phyloP scores from a whole-genome alignment of 2,888 invertebrate species.

The Caenorhabditis sinica region DNA sequence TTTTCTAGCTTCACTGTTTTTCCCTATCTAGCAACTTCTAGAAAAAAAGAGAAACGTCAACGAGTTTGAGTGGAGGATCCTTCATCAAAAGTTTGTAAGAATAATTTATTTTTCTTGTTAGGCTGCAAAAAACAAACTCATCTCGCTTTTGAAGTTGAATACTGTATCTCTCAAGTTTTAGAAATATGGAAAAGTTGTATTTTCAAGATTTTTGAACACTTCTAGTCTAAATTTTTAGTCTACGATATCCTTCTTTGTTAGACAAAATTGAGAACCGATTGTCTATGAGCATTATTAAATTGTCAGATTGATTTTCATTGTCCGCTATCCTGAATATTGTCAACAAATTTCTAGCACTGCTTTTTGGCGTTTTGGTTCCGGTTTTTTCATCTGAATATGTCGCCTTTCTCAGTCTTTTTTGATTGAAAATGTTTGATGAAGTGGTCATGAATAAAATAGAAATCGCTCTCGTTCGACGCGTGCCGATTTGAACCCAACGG shows the following conservation, averaged over 20 bases:
- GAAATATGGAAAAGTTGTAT: neutral
- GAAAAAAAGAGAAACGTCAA: conserved; percentile 13
- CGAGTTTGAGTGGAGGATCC: neutral
- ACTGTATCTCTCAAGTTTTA: neutral
- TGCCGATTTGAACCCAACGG: conserved; percentile 45
- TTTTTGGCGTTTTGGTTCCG: conserved; percentile 26
- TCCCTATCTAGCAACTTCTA: neutral
- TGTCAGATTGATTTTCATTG: conserved; percentile 53
- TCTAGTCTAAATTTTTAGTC: neutral
- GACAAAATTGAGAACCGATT: conserved; percentile 21
- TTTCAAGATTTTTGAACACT: conserved; percentile 10
- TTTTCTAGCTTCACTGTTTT: conserved; percentile 16
- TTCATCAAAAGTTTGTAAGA: neutral
- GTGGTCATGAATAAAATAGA: conserved; percentile 64
- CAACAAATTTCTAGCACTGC: conserved; percentile 26
- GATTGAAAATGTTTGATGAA: conserved; percentile 62
- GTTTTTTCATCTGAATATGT: conserved; percentile 19
- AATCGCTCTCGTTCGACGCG: conserved; percentile 37
- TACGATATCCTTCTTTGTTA: conserved; percentile 34
- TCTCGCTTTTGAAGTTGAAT: neutral
- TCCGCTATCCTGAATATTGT: conserved; percentile 29
- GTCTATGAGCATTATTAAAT: conserved; percentile 42
- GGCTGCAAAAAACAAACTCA: neutral
- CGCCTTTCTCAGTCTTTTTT: conserved; percentile 31
- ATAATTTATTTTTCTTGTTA: neutral